Evolutionary conservation across 2,888 invertebrate genomes (phyloP).

Genomic region (Rotaria magnacalcarata): DNA sequence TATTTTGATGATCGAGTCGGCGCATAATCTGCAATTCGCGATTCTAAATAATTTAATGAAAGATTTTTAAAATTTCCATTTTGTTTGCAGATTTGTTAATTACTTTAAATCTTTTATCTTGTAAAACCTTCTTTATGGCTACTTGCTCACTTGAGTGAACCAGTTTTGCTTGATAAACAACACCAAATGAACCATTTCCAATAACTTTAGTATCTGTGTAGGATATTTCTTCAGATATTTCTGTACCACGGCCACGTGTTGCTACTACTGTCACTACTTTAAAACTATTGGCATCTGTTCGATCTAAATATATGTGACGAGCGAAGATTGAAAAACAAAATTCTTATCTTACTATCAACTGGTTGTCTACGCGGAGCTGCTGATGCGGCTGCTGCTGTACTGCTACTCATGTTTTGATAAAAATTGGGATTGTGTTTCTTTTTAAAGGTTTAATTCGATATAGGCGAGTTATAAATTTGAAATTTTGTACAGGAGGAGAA

Average conservation of each 20-base stretch:
- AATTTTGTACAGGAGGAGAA: not conserved
- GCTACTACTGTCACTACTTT: constrained; percentile 42
- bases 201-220: constrained; percentile 99
- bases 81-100: not conserved
- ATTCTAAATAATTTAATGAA: constrained; percentile 64
- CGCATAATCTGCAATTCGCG: constrained; percentile 99
- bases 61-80: too few species aligned
- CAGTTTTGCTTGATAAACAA: constrained; percentile 96
- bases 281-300: constrained; percentile 24
- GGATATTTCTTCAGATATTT: constrained; percentile 86
- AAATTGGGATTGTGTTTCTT: too few species aligned
- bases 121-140: constrained; percentile 98
- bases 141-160: constrained; percentile 88
- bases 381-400: not conserved
- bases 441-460: too few species aligned
- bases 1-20: constrained; percentile 98
- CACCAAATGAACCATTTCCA: constrained; percentile 99
- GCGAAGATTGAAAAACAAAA: not conserved
- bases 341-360: constrained; percentile 13
- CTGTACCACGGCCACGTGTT: constrained; percentile 68
- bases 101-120: constrained; percentile 99
- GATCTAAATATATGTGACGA: not conserved
- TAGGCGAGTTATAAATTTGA: not conserved
- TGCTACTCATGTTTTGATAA: not conserved
- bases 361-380: not conserved